These are phyloP conservation scores for Xyrichtys novacula DNA, from an alignment of 2,797 vertebrate species.

Conservation along the genomic window DNA sequence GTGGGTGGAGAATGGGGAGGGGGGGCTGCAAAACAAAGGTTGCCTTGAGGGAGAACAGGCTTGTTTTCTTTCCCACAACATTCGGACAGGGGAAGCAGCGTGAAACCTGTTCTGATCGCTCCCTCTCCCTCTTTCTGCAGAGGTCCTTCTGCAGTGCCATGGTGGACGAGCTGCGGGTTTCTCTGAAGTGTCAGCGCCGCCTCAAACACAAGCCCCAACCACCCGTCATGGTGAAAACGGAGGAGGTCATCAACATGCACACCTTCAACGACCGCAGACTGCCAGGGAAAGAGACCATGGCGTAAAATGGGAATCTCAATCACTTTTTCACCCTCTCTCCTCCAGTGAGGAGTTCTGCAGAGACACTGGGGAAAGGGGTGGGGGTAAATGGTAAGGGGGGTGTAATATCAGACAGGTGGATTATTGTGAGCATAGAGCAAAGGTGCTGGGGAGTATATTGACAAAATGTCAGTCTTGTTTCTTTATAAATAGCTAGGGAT, in stretches of 20 bases:
- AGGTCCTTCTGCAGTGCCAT: constrained; percentile 99
- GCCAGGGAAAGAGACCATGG: constrained; percentile 99
- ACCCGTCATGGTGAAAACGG: constrained; percentile 96
- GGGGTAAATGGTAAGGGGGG: constrained; percentile 60
- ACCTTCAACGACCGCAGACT: constrained; percentile 99
- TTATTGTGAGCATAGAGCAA: constrained; percentile 45
- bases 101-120: constrained; percentile 43
- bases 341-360: constrained; percentile 58
- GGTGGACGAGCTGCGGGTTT: constrained; percentile 97
- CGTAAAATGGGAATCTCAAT: constrained; percentile 84
- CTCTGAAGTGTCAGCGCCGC: constrained; percentile 97
- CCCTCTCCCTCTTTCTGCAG: constrained; percentile 74
- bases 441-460: constrained; percentile 54
- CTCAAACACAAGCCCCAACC: constrained; percentile 98
- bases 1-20: constrained; percentile 13
- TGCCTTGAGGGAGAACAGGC: constrained; percentile 25
- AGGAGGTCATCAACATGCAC: constrained; percentile 99
- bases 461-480: constrained; percentile 67
- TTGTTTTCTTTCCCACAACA: constrained; percentile 42
- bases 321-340: constrained; percentile 60
- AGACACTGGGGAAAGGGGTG: constrained; percentile 56
- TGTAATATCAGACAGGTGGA: constrained; percentile 17
- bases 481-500: constrained; percentile 90
- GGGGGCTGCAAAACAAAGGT: constrained; percentile 23
- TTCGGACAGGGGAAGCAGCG: constrained; percentile 25